Evolutionary conservation across 2,888 invertebrate genomes (phyloP), one percentile per base, ranked within the genome.

Genomic region (Unio pictorum): DNA sequence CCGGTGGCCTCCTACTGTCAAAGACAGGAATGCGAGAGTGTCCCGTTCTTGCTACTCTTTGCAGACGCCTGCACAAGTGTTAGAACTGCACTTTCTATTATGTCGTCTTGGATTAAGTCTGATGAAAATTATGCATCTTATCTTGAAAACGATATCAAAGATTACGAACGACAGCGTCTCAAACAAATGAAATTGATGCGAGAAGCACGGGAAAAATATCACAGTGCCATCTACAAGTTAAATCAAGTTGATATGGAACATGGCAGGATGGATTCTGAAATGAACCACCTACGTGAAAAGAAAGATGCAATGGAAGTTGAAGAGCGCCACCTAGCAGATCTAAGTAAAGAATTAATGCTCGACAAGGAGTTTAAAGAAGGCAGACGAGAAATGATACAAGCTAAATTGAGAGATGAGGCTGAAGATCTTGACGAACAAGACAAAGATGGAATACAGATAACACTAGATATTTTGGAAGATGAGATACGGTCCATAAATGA

Each of bases 351-450:
- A 65, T 67, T 85, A 61, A 81, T 83, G 68, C 69, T 81, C 20
- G 83, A 86, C 63, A 80, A 86, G 58, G 87, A 86, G 62, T 83
- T 86, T 67, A 86, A 86, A 67, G 84, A 85, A 69, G 78, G 76
- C 60, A 72, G 84, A 26, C 73, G 82, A 5, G 79, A 82, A 7
- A 78, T 77, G 58, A 56, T 84, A 2, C 75, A 68, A 61, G 64
- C 74, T 55, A 75, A 76, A 64, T 73, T 77, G 1, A 71, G 74
- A 61, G 72, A 73, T 30, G 69, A 71, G 11, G 62, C 68, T n/a
- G 73, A 73, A 59, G 66, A 68, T 23, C 71, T 65, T 56, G 71
- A 71, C 20, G 79, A 73, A 64, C 30, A 58, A 5, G 67, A 71
- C 30, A 67, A 72, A 11, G 79, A 77, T 57, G 67, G 79, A 20